Conservation (phyloP, 2,888 invertebrate genomes). For the Pachycephus smyrnensis region DNA sequence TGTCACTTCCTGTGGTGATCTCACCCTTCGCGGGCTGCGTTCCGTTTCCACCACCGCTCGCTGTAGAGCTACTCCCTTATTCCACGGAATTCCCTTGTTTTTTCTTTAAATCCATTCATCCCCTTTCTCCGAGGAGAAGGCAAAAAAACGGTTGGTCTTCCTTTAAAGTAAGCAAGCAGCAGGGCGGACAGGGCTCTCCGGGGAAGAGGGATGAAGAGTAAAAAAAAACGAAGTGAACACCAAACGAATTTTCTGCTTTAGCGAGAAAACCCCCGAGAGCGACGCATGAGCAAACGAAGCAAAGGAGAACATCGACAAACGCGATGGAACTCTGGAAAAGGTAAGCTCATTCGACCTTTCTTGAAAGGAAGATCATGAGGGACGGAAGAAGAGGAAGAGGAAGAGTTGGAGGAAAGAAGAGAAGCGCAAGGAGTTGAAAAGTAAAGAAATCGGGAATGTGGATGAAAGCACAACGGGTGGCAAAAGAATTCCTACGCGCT, state of each 20-base stretch:
- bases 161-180: background rate
- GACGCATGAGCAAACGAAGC: background rate
- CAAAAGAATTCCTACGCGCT: background rate
- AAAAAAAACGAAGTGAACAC: background rate
- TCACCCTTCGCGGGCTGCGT: background rate
- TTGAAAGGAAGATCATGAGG: background rate
- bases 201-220: background rate
- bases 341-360: background rate
- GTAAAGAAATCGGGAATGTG: background rate
- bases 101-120: background rate
- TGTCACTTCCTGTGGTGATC: constrained; percentile 43
- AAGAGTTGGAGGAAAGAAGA: background rate
- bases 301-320: background rate
- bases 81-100: constrained; percentile 1
- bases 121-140: background rate
- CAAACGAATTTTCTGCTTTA: constrained; percentile 1
- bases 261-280: background rate
- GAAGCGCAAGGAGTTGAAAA: background rate
- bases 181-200: background rate
- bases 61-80: background rate
- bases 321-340: background rate
- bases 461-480: background rate
- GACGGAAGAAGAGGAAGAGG: background rate
- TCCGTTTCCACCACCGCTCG: background rate
- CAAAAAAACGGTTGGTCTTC: background rate